These are phyloP conservation scores for Sorex araneus DNA, from an alignment of 2,113 vertebrate species.

Conservation along the genomic window DNA sequence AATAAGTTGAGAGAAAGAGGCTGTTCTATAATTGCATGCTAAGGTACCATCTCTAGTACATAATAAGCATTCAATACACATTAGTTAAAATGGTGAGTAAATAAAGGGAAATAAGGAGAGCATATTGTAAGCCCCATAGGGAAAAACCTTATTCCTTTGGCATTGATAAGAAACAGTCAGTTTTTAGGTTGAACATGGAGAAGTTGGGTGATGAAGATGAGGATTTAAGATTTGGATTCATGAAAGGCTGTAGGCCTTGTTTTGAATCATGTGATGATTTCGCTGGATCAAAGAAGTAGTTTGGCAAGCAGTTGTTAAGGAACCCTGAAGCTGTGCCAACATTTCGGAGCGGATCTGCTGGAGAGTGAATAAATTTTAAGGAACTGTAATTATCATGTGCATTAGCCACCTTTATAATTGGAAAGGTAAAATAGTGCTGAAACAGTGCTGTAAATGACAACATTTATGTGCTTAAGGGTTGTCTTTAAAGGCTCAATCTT, in stretches of 20 bases:
- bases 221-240: slow-evolving; percentile 87
- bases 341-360: slow-evolving; percentile 87
- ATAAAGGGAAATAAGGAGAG: slow-evolving; percentile 58
- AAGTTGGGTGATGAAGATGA: slow-evolving; percentile 79
- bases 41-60: background rate
- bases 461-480: slow-evolving; percentile 75
- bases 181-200: slow-evolving; percentile 78
- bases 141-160: slow-evolving; percentile 44
- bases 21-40: slow-evolving; percentile 26
- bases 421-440: slow-evolving; percentile 86
- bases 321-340: slow-evolving; percentile 88
- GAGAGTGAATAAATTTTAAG: slow-evolving; percentile 88
- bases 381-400: slow-evolving; percentile 86
- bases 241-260: slow-evolving; percentile 88
- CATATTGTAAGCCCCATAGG: slow-evolving; percentile 2
- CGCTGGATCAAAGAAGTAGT: slow-evolving; percentile 89
- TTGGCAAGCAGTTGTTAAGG: slow-evolving; percentile 90
- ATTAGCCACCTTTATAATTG: slow-evolving; percentile 88
- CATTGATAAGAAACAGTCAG: slow-evolving; percentile 78
- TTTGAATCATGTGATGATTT: slow-evolving; percentile 88
- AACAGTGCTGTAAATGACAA: slow-evolving; percentile 75
- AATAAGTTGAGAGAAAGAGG: slow-evolving; percentile 33
- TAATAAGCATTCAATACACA: background rate
- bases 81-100: slow-evolving; percentile 18
- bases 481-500: slow-evolving; percentile 77